Base-by-base conservation (phyloP, 2,888 invertebrate genomes). In the Adela reaumurella region DNA sequence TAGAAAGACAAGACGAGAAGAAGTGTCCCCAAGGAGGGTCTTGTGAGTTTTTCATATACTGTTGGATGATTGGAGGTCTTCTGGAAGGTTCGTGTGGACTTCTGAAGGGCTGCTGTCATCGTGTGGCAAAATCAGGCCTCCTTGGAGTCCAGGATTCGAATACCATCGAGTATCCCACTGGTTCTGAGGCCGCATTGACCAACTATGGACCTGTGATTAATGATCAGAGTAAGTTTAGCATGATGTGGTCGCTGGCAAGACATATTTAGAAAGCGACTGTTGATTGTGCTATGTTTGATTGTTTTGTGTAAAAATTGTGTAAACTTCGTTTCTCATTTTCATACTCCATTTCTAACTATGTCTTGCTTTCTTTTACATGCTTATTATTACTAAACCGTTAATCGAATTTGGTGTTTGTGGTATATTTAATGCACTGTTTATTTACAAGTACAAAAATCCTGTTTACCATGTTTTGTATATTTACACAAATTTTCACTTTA, bases 11-110 rank as follows among this genome's bases (percentile, higher is more conserved):
- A 48, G 71, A 83, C 56, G 81, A 82, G 57, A 77, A 81, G 49
- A 73, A 78, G 55, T 89, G 89, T 65, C 73, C 83, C 44, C 83
- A 86, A 61, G 92, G 89, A 52, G 88, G 90, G 49, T 88, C 87
- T 55, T 94, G 94, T 70, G 93, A 94, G 72, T 93, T 94, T 81
- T 93, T 94, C 82, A 83, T 94, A 63, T 86, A 89, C 72, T 94
- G 94, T 77, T 94, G 94, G 94, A 86, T 94, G 83, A 85, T 89
- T 52, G 91, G 92, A 58, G 94, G 94, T 52, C 81, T 92, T 51
- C 81, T 94, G 63, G 92, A 93, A 62, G 91, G 91, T 56, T 85
- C 90, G 55, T 94, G 94, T 70, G 87, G 88, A 57, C 87, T 89
- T 54, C 80, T 94, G 56, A 89, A 87, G 65, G 92, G 92, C 56